phyloP scores from a whole-genome alignment of 2,888 invertebrate genomes.

The Germaria angustata region DNA sequence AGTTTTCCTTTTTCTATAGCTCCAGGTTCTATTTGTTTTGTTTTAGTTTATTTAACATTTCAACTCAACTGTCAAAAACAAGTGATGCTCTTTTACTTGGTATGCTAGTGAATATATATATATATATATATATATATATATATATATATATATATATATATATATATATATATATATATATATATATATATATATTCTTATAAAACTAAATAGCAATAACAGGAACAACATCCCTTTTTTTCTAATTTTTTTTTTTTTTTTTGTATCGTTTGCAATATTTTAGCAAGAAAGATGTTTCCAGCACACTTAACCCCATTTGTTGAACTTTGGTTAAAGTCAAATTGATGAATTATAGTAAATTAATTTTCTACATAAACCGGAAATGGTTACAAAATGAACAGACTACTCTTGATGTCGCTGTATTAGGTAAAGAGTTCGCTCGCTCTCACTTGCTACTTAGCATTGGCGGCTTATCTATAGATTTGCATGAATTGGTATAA shows the following conservation, averaged over 20 bases:
- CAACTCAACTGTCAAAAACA: constrained; percentile 62
- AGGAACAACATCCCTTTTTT: constrained; percentile 53
- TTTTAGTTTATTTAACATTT: constrained; percentile 24
- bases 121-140: neutral
- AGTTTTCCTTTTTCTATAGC: constrained; percentile 28
- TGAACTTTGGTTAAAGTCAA: constrained; percentile 67
- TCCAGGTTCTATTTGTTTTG: constrained; percentile 27
- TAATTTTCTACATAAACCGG: constrained; percentile 72
- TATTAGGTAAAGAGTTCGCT: neutral
- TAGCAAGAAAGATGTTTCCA: constrained; percentile 35
- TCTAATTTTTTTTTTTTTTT: neutral
- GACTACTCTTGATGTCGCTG: neutral
- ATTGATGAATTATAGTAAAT: constrained; percentile 78
- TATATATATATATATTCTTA: too few relatives aligned
- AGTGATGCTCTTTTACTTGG: constrained; percentile 57
- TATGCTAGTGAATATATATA: neutral
- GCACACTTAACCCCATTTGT: constrained; percentile 66
- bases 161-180: too few relatives aligned
- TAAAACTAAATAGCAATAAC: constrained; percentile 29
- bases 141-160: too few relatives aligned
- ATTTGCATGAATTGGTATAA: constrained; percentile 61
- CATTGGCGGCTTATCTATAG: constrained; percentile 46
- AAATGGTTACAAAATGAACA: constrained; percentile 53
- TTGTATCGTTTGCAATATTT: neutral
- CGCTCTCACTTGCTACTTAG: neutral